phyloP scores from a whole-genome alignment of 2,113 vertebrate genomes.

The Lepidothrix coronata region DNA sequence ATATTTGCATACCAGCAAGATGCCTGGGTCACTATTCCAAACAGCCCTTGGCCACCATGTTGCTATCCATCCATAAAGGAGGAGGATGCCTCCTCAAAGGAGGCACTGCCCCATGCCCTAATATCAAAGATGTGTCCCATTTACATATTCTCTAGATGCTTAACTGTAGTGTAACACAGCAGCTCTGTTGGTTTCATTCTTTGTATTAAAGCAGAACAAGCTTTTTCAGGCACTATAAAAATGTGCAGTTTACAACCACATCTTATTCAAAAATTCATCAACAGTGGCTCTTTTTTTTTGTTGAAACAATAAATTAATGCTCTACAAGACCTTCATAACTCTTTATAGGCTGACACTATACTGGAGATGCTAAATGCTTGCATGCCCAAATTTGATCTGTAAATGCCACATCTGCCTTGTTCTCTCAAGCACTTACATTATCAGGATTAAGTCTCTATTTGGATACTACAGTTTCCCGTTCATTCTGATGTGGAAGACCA shows the following conservation, averaged over 20 bases:
- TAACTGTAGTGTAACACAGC: not conserved
- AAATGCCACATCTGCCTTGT: not conserved
- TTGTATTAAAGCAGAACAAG: not conserved
- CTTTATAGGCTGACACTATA: not conserved
- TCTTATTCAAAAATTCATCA: not conserved
- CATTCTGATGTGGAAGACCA: not conserved
- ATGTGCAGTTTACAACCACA: not conserved
- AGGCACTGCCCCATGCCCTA: not conserved
- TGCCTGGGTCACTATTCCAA: not conserved
- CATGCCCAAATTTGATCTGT: not conserved
- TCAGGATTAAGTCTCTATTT: not conserved
- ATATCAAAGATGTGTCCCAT: not conserved
- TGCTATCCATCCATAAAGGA: too few species aligned
- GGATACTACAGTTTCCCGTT: not conserved
- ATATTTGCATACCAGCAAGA: not conserved
- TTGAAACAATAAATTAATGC: not conserved
- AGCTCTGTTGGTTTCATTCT: not conserved
- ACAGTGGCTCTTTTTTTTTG: not conserved
- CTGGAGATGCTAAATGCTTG: not conserved
- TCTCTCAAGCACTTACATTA: not conserved
- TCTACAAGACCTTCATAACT: not conserved
- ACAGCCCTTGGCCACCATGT: not conserved
- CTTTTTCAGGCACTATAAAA: not conserved
- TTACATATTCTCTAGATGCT: not conserved
- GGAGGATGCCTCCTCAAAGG: not conserved